Evolutionary conservation across 2,888 invertebrate genomes (phyloP), one percentile per base, ranked within the genome.

Genomic region (Tetanocera ferruginea): DNA sequence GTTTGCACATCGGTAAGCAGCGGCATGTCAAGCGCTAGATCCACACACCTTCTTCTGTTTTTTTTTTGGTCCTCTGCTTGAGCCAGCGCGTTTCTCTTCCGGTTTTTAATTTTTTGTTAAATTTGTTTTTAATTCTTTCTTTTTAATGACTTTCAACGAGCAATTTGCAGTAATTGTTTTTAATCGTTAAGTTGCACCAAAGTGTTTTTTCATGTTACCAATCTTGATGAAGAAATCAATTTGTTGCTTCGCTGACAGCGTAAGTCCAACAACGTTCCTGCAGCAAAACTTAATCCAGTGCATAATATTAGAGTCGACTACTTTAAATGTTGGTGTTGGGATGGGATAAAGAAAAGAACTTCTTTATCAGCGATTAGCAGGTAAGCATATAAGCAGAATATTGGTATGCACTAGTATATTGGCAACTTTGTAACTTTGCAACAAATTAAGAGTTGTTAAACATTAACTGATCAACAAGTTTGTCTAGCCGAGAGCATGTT

Each of bases 221-320:
- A 74, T 74, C 62, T 64, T 49, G 60, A 73, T 73, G 37, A 60
- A 60, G 72, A 60, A 73, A 73, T 73, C 72, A 73, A 73, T 73
- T 73, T 60, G 57, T 43, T 60, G 34, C 60, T 73, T 73, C 60
- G 72, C 37, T 73, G 72, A 34, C 66, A 34, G n/a, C n/a, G 31
- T 11, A 66, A n/a, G 37, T 66, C 34, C 66, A 62, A 55, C 55
- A 23, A 55, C 6, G 23, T 43, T 43, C 2, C 43, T 43, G 43
- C 43, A 11, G 43, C 14, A 43, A 14, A 43, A 43, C 43, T 43
- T 43, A 43, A 43, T 43, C 43, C 43, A 43, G 43, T 43, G 43
- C 43, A 43, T 43, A 43, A 11, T 43, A 43, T 43, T 14, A 43
- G 37, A 37, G 37, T 37, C n/a, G n/a, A n/a, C 37, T 37, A 43